Evolutionary conservation across 2,888 invertebrate genomes (phyloP).

Genomic region (Iselma pallidipennis): DNA sequence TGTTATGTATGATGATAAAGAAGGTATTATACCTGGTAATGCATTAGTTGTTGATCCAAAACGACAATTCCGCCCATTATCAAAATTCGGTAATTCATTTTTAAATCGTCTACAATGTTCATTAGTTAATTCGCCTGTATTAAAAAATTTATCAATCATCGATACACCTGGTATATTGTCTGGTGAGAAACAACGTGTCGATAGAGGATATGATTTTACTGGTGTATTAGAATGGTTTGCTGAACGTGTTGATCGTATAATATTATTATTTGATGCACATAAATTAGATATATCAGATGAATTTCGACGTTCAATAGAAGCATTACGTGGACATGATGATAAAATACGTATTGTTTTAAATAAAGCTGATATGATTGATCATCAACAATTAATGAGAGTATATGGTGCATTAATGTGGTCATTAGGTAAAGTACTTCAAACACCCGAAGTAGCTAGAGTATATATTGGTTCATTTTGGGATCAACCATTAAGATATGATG

Average conservation of each 20-base stretch:
- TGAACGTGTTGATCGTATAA: conserved; percentile 96
- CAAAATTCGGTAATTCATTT: conserved; percentile 97
- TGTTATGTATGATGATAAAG: conserved; percentile 92
- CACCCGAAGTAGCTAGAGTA: conserved; percentile 98
- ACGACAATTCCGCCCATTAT: conserved; percentile 92
- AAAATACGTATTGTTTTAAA: conserved; percentile 98
- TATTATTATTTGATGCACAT: conserved; percentile 97
- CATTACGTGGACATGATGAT: conserved; percentile 91
- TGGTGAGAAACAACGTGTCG: conserved; percentile 94
- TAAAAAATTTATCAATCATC: conserved; percentile 93
- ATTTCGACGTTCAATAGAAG: conserved; percentile 95
- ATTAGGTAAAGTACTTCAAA: conserved; percentile 94
- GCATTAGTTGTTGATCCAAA: conserved; percentile 97
- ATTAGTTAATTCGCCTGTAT: conserved; percentile 82
- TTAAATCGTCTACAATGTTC: conserved; percentile 98
- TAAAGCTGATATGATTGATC: conserved; percentile 99
- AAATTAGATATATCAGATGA: conserved; percentile 99
- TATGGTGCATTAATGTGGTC: conserved; percentile 99
- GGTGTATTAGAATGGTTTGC: conserved; percentile 99
- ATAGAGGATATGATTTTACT: conserved; percentile 94
- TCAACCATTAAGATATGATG: conserved; percentile 90
- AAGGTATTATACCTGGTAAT: conserved; percentile 92
- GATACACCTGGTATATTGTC: conserved; percentile 93
- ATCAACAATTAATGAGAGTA: conserved; percentile 97
- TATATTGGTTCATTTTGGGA: conserved; percentile 99